Evolutionary conservation across 2,797 vertebrate genomes (phyloP), one percentile per base, ranked within the genome.

Genomic region (Sardinella longiceps): DNA sequence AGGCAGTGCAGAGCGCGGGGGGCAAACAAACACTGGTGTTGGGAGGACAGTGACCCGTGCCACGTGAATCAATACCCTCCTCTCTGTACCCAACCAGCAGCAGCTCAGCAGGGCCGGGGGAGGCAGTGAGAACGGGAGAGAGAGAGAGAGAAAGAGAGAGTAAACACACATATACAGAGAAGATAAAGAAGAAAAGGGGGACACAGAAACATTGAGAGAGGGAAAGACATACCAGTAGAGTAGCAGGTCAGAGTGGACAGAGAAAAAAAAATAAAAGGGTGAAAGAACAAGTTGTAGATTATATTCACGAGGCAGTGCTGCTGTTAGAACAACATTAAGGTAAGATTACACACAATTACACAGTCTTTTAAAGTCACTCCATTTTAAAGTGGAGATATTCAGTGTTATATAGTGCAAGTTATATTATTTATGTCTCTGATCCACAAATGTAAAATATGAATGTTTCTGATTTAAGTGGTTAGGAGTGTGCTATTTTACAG

Each of bases 51-150:
- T 90, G 89, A 94, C 94, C 93, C 94, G 92, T 87, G 91, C 93
- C 93, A 92, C 60, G 80, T 94, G 93, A 95, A 95, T 94, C 93
- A 95, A 94, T 93, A 95, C 94, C 93, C 90, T 86, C 90, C 85
- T 48, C 85, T 0, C 28, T 18, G 30, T 15, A 77, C 5, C 70
- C 70, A 77, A 77, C 70, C 70, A 77, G 63, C 70, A 77, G 63
- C 14, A 33, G 11, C 63, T 70, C 63, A 37, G 63, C 63, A 33
- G 63, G 28, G 30, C 3, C 28, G 7, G 30, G 30, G 30, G 63
- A 70, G 30, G 30, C 14, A 12, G 30, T 5, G 63, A 70, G 28
- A 30, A 37, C 12, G 20, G 15, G 63, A 33, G 28, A 33, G 63
- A 15, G 30, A 7, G 20, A 15, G 30, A 7, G 20, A n/a, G n/a